Conservation (phyloP, 2,888 invertebrate genomes). For the Brachynemurus nebulosus region DNA sequence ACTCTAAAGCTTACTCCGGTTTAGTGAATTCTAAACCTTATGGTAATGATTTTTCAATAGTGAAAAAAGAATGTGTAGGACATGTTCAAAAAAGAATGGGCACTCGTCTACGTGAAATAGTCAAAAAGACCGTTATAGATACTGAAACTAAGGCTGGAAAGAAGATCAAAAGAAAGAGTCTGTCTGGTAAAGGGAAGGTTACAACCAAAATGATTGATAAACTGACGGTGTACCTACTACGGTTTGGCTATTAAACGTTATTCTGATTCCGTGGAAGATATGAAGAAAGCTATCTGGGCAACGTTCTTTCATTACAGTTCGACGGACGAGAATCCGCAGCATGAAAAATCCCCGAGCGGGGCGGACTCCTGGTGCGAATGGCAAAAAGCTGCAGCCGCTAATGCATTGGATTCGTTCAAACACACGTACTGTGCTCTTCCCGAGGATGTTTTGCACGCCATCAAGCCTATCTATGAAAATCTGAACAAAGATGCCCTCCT, state of each 20-base stretch:
- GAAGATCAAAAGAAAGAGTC: constrained; percentile 8
- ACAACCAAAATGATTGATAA: constrained; percentile 19
- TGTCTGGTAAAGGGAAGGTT: constrained; percentile 19
- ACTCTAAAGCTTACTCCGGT: constrained; percentile 16
- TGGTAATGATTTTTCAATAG: constrained; percentile 12
- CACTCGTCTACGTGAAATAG: background rate
- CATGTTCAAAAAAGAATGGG: too few species aligned
- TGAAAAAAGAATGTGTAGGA: too few species aligned
- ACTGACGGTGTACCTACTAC: constrained; percentile 20
- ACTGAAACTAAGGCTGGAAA: background rate
- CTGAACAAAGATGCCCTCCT: constrained; percentile 22
- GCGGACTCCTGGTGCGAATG: constrained; percentile 16
- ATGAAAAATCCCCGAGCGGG: constrained; percentile 13
- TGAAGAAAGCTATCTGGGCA: constrained; percentile 16
- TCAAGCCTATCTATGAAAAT: constrained; percentile 23
- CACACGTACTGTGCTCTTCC: constrained; percentile 20
- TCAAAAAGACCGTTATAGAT: background rate
- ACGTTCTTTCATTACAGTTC: constrained; percentile 13
- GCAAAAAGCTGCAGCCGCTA: constrained; percentile 10
- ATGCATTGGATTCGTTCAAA: constrained; percentile 11
- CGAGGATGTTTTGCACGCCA: constrained; percentile 15
- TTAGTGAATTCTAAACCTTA: constrained; percentile 16
- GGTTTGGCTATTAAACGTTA: constrained; percentile 20
- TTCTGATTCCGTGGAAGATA: constrained; percentile 17
- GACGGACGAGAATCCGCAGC: constrained; percentile 13